phyloP scores from a whole-genome alignment of 2,888 invertebrate species.

The Mimas tiliae region DNA sequence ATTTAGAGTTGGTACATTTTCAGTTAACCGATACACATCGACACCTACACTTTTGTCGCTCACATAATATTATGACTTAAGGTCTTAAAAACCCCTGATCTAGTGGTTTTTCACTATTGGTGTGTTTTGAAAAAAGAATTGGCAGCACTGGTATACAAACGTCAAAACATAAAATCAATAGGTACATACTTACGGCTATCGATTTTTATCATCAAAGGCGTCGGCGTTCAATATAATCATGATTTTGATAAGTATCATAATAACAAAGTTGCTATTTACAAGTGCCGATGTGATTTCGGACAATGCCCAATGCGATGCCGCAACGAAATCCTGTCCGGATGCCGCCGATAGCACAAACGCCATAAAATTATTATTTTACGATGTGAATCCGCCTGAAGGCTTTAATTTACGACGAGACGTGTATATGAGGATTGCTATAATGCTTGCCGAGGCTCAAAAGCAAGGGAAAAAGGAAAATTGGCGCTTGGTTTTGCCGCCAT shows the following conservation, averaged over 20 bases:
- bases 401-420: conserved; percentile 98
- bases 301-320: conserved; percentile 44
- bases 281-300: conserved; percentile 36
- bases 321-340: conserved; percentile 39
- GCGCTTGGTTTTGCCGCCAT: conserved; percentile 94
- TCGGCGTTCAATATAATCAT: neutral
- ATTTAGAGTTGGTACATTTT: too few relatives aligned
- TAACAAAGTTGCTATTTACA: conserved; percentile 36
- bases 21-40: too few relatives aligned
- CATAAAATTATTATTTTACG: conserved; percentile 93
- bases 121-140: too few relatives aligned
- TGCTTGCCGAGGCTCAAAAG: conserved; percentile 88
- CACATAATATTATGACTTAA: too few relatives aligned
- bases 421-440: conserved; percentile 95
- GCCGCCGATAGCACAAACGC: conserved; percentile 19
- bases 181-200: too few relatives aligned
- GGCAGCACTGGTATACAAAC: too few relatives aligned
- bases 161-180: too few relatives aligned
- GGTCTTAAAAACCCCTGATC: too few relatives aligned
- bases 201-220: too few relatives aligned
- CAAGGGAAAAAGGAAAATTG: conserved; percentile 77
- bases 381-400: conserved; percentile 97
- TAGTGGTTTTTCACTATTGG: too few relatives aligned
- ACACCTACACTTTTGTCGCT: too few relatives aligned
- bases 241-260: conserved; percentile 28